These are phyloP conservation scores for Bombyx mandarina DNA, from an alignment of 1,140 invertebrate genomes.

Conservation along the genomic window DNA sequence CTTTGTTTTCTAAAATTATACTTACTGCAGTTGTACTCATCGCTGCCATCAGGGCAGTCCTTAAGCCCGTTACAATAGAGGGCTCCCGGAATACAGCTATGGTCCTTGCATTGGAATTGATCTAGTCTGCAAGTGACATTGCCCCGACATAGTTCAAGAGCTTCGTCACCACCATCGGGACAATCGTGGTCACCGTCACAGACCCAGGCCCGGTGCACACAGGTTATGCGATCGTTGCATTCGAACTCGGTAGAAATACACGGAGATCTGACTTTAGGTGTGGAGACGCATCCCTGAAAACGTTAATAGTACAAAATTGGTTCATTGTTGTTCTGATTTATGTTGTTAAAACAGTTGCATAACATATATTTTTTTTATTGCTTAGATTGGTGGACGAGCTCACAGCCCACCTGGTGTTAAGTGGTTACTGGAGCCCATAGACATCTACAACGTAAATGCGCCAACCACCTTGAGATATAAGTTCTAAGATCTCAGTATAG, in stretches of 20 bases:
- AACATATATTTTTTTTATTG: background rate
- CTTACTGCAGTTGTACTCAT: slow-evolving; percentile 86
- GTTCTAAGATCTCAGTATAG: too few relatives aligned
- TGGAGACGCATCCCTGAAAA: slow-evolving; percentile 72
- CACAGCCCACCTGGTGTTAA: too few relatives aligned
- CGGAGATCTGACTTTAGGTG: slow-evolving; percentile 69
- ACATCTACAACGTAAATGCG: too few relatives aligned
- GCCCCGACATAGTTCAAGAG: slow-evolving; percentile 73
- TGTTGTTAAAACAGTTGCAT: background rate
- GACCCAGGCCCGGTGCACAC: slow-evolving; percentile 87
- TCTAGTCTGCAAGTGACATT: slow-evolving; percentile 85
- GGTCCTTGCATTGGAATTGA: slow-evolving; percentile 87
- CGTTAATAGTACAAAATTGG: slow-evolving; percentile 5
- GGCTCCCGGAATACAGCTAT: slow-evolving; percentile 85
- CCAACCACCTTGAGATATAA: too few relatives aligned
- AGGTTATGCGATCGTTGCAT: slow-evolving; percentile 87
- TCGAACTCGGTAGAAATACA: slow-evolving; percentile 83
- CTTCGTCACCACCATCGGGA: slow-evolving; percentile 86
- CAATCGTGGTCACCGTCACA: slow-evolving; percentile 92
- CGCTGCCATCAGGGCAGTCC: slow-evolving; percentile 87
- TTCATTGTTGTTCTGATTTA: background rate
- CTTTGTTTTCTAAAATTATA: slow-evolving; percentile 9
- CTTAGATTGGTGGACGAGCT: background rate
- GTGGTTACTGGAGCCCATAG: too few relatives aligned
- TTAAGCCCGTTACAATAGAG: slow-evolving; percentile 86